These are phyloP conservation scores for Rhopilema esculentum DNA, from an alignment of 30 jellyfish, hydroid and myxozoan genomes.

Conservation along the genomic window DNA sequence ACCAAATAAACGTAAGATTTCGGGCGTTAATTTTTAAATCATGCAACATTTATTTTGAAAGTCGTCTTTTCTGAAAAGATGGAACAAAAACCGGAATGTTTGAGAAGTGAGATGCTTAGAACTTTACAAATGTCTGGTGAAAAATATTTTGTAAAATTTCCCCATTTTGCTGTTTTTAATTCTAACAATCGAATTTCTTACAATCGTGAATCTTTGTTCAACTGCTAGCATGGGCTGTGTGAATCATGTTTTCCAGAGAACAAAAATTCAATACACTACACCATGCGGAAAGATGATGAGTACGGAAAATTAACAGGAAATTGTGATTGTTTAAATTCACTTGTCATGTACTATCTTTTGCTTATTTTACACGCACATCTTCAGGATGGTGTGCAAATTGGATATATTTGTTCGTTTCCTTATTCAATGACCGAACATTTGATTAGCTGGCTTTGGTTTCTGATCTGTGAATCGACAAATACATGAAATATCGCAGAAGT, in stretches of 20 bases:
- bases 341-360: not conserved
- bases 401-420: not conserved
- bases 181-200: no score
- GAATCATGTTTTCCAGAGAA: not conserved
- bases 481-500: not conserved
- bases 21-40: no score
- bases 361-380: not conserved
- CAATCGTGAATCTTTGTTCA: not conserved
- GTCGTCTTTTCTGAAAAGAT: no score
- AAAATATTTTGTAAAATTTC: no score
- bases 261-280: not conserved
- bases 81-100: no score
- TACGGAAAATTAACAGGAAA: not conserved
- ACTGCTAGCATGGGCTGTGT: not conserved
- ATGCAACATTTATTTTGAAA: no score
- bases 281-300: not conserved
- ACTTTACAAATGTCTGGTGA: no score
- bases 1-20: no score
- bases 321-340: not conserved
- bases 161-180: no score
- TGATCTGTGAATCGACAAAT: not conserved
- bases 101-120: no score
- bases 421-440: not conserved
- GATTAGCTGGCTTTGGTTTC: not conserved
- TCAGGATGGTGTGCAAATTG: not conserved